Conservation (phyloP, 2,797 vertebrate genomes). For the Galaxias olidus region DNA sequence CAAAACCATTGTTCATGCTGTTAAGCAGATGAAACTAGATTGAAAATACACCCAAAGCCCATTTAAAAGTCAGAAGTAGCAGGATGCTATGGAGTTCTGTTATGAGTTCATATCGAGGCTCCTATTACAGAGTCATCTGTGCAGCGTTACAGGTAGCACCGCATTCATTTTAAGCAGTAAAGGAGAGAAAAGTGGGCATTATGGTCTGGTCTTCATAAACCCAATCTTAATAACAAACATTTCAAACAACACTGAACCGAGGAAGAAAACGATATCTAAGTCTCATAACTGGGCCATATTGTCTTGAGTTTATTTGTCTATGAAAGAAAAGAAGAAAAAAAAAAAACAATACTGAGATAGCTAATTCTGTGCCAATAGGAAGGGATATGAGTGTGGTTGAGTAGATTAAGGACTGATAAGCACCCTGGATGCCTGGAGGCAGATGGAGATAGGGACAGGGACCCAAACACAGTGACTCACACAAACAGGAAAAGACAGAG, state of each 20-base stretch:
- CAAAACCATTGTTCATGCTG: conserved; percentile 59
- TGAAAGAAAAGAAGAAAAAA: conserved; percentile 44
- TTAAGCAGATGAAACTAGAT: conserved; percentile 23
- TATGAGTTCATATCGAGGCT: conserved; percentile 57
- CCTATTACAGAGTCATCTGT: conserved; percentile 69
- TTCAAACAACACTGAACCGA: conserved; percentile 47
- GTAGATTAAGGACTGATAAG: conserved; percentile 79
- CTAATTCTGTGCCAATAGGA: conserved; percentile 74
- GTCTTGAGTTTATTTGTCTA: conserved; percentile 75
- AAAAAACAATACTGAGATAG: conserved; percentile 67
- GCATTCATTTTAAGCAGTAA: conserved; percentile 69
- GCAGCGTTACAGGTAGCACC: conserved; percentile 51
- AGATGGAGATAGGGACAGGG: conserved; percentile 26
- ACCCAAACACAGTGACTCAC: conserved; percentile 19
- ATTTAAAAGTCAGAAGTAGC: conserved; percentile 55
- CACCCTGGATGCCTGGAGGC: conserved; percentile 63
- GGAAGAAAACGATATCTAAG: conserved; percentile 15
- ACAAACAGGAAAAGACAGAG: conserved; percentile 33
- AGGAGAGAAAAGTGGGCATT: conserved; percentile 65
- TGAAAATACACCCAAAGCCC: conserved; percentile 44
- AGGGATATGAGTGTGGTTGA: conserved; percentile 72
- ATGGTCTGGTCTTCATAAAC: conserved; percentile 53
- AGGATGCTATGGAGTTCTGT: conserved; percentile 38
- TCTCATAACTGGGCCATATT: conserved; percentile 69
- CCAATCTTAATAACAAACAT: conserved; percentile 52